These are phyloP conservation scores for Vanessa atalanta DNA, from an alignment of 1,140 invertebrate species.

Conservation along the genomic window DNA sequence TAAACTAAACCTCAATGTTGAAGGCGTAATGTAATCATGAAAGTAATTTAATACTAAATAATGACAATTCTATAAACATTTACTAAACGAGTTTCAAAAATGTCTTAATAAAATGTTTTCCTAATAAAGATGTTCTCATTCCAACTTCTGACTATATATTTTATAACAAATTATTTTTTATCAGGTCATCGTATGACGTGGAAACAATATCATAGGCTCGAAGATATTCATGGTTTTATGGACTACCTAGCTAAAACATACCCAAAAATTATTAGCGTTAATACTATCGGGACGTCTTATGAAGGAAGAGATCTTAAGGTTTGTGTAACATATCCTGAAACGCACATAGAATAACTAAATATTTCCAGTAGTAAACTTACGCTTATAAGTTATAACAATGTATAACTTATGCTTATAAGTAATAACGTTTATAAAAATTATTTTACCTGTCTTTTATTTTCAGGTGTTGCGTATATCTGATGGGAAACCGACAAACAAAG, in stretches of 20 bases:
- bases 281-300: constrained; percentile 88
- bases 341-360: too few species aligned
- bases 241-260: constrained; percentile 88
- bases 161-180: constrained; percentile 32
- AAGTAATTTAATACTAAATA: constrained; percentile 1
- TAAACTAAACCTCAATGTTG: not conserved
- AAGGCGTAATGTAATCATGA: not conserved
- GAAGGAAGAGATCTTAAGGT: constrained; percentile 88
- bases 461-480: constrained; percentile 85
- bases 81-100: not conserved
- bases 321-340: constrained; percentile 1
- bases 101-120: not conserved
- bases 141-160: not conserved
- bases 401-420: too few species aligned
- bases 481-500: constrained; percentile 82
- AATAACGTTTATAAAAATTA: too few species aligned
- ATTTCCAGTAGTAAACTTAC: too few species aligned
- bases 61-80: not conserved
- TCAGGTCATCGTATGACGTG: constrained; percentile 90
- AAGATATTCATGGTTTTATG: constrained; percentile 87
- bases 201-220: constrained; percentile 88
- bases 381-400: too few species aligned
- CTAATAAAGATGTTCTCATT: not conserved
- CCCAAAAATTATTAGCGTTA: constrained; percentile 84
- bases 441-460: not conserved